Evolutionary conservation across 2,113 vertebrate genomes (phyloP).

Genomic region (Sprattus sprattus): DNA sequence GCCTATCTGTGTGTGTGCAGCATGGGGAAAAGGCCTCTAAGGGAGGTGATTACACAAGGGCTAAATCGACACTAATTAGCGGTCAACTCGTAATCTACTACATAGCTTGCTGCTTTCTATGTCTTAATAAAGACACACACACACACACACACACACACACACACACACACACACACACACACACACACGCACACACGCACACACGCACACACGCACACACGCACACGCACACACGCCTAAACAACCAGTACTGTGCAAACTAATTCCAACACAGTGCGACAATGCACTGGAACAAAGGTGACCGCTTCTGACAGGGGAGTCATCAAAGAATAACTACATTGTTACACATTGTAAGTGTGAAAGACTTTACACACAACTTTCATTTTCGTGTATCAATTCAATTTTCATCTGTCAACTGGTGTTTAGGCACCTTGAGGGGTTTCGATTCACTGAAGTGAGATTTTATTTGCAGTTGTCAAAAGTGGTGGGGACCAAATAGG

Average conservation of each 20-base stretch:
- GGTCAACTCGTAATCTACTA: not conserved
- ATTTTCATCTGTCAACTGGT: no score
- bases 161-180: not conserved
- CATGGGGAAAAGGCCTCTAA: not conserved
- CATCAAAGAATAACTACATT: no score
- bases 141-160: not conserved
- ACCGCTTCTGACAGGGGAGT: no score
- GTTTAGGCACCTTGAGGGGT: no score
- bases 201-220: not conserved
- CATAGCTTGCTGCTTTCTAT: not conserved
- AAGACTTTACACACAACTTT: not conserved
- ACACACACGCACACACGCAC: not conserved
- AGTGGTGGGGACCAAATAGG: no score
- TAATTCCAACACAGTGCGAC: no score
- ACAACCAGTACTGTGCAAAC: not conserved
- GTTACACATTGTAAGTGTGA: no score
- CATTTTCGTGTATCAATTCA: no score
- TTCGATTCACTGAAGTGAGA: no score
- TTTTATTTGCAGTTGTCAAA: no score
- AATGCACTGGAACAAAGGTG: no score
- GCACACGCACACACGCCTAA: not conserved
- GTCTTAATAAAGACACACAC: not conserved
- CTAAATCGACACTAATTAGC: slow-evolving; percentile 9
- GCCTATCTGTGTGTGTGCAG: slow-evolving; percentile 13
- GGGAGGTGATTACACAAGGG: slow-evolving; percentile 15